phyloP scores from a whole-genome alignment of 2,888 invertebrate species.

The Adela reaumurella region DNA sequence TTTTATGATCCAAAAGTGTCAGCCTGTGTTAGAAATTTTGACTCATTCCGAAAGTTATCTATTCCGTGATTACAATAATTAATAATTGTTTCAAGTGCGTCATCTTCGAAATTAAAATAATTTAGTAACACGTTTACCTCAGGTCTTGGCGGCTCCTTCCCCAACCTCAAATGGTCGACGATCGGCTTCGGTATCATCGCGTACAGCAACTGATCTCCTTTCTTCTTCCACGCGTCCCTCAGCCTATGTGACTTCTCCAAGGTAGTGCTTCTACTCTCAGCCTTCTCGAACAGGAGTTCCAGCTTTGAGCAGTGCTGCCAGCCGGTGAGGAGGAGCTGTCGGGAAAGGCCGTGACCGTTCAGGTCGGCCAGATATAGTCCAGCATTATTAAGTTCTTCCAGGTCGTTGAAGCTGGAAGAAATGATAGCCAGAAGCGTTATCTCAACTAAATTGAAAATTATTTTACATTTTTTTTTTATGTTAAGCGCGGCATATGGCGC shows the following conservation, averaged over 20 bases:
- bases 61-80: too few relatives aligned
- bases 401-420: conserved; percentile 69
- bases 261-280: conserved; percentile 73
- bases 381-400: conserved; percentile 77
- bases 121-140: conserved; percentile 25
- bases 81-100: too few relatives aligned
- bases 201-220: conserved; percentile 82
- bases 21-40: too few relatives aligned
- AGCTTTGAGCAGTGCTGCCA: conserved; percentile 82
- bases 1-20: too few relatives aligned
- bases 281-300: conserved; percentile 78
- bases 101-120: conserved; percentile 8
- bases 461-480: too few relatives aligned
- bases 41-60: too few relatives aligned
- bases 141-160: conserved; percentile 46
- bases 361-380: conserved; percentile 79
- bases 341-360: conserved; percentile 80
- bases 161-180: conserved; percentile 74
- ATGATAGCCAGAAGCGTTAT: too few relatives aligned
- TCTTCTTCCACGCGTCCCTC: conserved; percentile 79
- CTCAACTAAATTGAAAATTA: too few relatives aligned
- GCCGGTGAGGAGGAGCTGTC: conserved; percentile 77
- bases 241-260: conserved; percentile 74
- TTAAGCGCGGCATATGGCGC: too few relatives aligned
- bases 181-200: conserved; percentile 89